These are phyloP conservation scores for Brachionus calyciflorus DNA, from an alignment of 1,140 invertebrate species.

Conservation along the genomic window DNA sequence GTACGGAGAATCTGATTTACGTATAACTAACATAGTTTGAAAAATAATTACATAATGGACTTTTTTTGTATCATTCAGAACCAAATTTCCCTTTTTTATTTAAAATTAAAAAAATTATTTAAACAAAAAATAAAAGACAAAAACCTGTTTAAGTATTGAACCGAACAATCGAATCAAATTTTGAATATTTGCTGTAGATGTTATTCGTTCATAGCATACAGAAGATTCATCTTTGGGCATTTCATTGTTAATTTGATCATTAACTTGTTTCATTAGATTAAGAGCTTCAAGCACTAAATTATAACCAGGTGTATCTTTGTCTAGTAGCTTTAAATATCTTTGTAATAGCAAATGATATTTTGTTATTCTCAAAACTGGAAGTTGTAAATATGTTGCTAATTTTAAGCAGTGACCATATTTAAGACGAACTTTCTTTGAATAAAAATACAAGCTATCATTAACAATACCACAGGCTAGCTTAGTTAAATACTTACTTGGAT, in stretches of 20 bases:
- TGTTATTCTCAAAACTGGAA: constrained; percentile 39
- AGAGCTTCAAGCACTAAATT: neutral
- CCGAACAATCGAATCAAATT: constrained; percentile 32
- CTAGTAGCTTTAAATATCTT: constrained; percentile 32
- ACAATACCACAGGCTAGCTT: neutral
- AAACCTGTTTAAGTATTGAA: constrained; percentile 10
- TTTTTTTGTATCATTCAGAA: constrained; percentile 36
- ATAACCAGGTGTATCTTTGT: constrained; percentile 22
- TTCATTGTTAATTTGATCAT: constrained; percentile 38
- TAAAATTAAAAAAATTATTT: neutral
- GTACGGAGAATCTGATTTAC: neutral
- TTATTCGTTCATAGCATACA: neutral
- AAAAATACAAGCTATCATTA: neutral
- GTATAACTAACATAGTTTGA: constrained; percentile 11
- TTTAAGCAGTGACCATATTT: constrained; percentile 40
- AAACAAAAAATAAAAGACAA: neutral
- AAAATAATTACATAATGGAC: constrained; percentile 33
- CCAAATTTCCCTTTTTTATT: constrained; percentile 29
- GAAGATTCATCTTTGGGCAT: constrained; percentile 29
- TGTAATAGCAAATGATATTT: constrained; percentile 44
- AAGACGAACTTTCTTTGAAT: constrained; percentile 2
- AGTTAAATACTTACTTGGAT: neutral
- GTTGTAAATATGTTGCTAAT: constrained; percentile 38
- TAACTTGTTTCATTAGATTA: constrained; percentile 38
- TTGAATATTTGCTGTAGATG: constrained; percentile 31